phyloP scores from a whole-genome alignment of 2,113 vertebrate species.

The Phodopus roborovskii region DNA sequence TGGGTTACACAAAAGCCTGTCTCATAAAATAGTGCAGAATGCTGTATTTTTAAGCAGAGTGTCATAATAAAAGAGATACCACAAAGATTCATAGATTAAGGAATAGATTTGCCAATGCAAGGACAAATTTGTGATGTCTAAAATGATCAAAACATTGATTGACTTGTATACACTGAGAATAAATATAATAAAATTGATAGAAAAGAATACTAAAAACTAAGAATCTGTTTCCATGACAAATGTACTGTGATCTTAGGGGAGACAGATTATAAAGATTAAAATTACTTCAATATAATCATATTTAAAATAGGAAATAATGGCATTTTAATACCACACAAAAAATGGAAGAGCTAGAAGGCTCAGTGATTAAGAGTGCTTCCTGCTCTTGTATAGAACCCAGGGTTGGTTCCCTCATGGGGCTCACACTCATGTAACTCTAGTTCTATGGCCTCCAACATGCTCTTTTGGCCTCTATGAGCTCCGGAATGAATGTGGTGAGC shows the following conservation, averaged over 20 bases:
- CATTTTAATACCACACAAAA: neutral
- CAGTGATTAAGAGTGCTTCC: neutral
- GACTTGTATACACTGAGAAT: conserved; percentile 25
- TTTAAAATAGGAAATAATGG: neutral
- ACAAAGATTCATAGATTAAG: neutral
- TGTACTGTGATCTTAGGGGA: neutral
- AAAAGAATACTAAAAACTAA: conserved; percentile 18
- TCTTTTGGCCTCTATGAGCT: neutral
- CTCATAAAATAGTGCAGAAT: neutral
- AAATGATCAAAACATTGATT: neutral
- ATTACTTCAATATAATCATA: neutral
- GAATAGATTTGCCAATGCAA: neutral
- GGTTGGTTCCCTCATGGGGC: neutral
- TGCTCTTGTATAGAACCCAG: neutral
- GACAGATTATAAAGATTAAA: neutral
- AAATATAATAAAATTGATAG: neutral
- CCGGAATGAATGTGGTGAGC: neutral
- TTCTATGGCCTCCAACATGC: neutral
- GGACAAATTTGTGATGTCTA: neutral
- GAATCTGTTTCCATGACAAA: neutral
- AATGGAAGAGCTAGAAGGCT: neutral
- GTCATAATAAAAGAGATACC: neutral
- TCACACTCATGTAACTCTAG: neutral
- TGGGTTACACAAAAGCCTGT: neutral
- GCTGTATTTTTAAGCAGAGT: neutral